Evolutionary conservation across 1,140 invertebrate species (phyloP), one percentile per base, ranked within the genome.

Genomic region (Drosophila takahashii): DNA sequence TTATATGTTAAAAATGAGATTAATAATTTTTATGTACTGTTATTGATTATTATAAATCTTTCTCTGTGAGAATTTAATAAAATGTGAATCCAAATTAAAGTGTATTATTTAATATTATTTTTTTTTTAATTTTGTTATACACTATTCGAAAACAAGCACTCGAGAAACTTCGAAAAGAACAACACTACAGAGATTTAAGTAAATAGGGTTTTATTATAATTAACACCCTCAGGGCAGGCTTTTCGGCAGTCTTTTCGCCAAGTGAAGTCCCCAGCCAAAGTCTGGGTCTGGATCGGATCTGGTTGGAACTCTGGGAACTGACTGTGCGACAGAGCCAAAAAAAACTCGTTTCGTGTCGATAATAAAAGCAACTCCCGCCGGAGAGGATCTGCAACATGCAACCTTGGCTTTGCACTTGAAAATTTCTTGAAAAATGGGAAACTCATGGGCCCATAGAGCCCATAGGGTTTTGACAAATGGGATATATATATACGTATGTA

Each of bases 361-460:
- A 87, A 90, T 84, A 64, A 80, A 87, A 66, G 56, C 81, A 57
- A 26, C 66, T 48, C 32, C 66, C 50, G 56, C 32, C 45, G 32
- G 64, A 62, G 60, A 37, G 53, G 64, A 64, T 62, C 37, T 2
- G 13, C 42, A 34, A 37, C 71, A 75, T 81, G 76, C 77, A 87
- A 79, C 84, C 79, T 83, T 89, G 84, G 79, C 79, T 74, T 80
- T 89, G 79, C 76, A 83, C 83, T 87, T 89, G 83, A 87, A 87
- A 87, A 79, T 18, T 16, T 29, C 48, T 32, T 32, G 8, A 51
- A 34, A 51, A 32, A 44, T 44, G 41, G 41, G 41, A 44, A 34
- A 39, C 47, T 27, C n/a, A 18, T n/a, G 13, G n/a, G 32, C 11
- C 27, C 62, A 47, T 59, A 10, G 45, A 4, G 42, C 44, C 45